Percentiles rank a stretch among this genome's conserved stretches.
Conservation (phyloP, 2,113 vertebrate genomes). For the Phaethornis superciliosus region DNA sequence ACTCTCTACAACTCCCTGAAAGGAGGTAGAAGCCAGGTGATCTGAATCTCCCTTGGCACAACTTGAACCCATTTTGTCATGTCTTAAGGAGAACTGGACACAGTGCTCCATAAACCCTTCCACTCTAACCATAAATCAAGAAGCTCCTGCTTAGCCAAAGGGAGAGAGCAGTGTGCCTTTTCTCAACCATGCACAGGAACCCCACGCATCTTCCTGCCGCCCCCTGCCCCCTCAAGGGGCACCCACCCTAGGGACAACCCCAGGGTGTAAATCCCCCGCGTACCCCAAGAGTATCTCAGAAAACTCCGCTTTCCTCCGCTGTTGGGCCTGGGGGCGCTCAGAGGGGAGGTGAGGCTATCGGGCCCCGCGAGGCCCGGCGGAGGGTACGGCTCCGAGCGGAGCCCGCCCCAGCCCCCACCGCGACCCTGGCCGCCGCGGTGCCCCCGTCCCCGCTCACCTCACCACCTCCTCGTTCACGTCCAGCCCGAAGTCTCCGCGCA, state of each 20-base stretch:
- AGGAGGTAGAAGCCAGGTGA: too few relatives aligned
- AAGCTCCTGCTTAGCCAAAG: not conserved
- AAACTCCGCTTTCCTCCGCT: fast-evolving
- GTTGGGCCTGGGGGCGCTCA: too few relatives aligned
- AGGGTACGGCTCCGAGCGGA: not conserved
- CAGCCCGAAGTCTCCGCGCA: slow-evolving; percentile 84
- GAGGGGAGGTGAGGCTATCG: too few relatives aligned
- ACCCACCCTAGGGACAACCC: not conserved
- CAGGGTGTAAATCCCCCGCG: not conserved
- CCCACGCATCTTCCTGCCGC: fast-evolving
- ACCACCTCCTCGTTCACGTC: slow-evolving; percentile 91
- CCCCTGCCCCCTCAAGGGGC: too few relatives aligned
- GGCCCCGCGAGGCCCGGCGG: too few relatives aligned
- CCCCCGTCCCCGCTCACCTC: slow-evolving; percentile 70
- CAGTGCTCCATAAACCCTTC: too few relatives aligned
- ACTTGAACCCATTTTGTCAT: too few relatives aligned
- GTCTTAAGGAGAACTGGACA: too few relatives aligned
- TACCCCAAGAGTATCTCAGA: not conserved
- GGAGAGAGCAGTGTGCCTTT: not conserved
- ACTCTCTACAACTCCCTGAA: too few relatives aligned
- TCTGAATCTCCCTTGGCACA: too few relatives aligned
- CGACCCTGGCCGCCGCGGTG: too few relatives aligned
- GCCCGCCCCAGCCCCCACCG: not conserved
- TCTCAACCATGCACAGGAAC: too few relatives aligned
- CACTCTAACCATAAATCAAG: not conserved